Conservation (phyloP, 2,113 vertebrate species). For the Indri indri region DNA sequence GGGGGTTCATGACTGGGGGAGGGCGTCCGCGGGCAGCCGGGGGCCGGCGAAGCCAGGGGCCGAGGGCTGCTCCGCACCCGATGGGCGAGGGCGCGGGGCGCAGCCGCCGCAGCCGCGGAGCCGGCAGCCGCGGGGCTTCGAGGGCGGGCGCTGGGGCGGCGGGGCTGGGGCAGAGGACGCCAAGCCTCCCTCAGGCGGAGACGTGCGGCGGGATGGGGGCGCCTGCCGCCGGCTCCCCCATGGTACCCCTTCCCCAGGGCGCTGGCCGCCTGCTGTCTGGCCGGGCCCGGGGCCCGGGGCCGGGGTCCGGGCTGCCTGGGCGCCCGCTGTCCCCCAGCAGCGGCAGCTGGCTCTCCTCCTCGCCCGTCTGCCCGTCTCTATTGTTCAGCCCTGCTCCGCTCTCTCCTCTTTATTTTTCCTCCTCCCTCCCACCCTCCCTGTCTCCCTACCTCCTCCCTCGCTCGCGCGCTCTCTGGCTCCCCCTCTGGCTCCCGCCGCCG, state of each 20-base stretch:
- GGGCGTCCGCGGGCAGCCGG: slow-evolving; percentile 57
- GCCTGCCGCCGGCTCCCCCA: slow-evolving; percentile 69
- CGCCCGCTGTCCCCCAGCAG: slow-evolving; percentile 53
- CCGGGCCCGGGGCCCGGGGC: slow-evolving; percentile 35
- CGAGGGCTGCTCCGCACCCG: slow-evolving; percentile 77
- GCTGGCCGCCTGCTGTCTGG: slow-evolving; percentile 68
- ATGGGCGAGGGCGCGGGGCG: slow-evolving; percentile 71
- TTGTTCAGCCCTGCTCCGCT: slow-evolving; percentile 82
- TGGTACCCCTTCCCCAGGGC: slow-evolving; percentile 43
- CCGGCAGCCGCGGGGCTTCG: slow-evolving; percentile 43
- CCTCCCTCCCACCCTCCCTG: slow-evolving; percentile 68
- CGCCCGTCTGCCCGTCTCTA: slow-evolving; percentile 78
- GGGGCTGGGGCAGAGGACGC: slow-evolving; percentile 52
- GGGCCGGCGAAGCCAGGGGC: slow-evolving; percentile 69
- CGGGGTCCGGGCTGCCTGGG: slow-evolving; percentile 52
- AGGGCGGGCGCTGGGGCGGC: slow-evolving; percentile 68
- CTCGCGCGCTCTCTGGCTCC: slow-evolving; percentile 60
- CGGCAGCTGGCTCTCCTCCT: slow-evolving; percentile 62
- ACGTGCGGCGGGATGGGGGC: slow-evolving; percentile 61
- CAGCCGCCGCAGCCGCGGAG: slow-evolving; percentile 60
- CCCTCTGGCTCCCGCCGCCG: slow-evolving; percentile 8
- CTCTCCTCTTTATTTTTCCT: slow-evolving; percentile 75
- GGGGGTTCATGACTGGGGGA: slow-evolving; percentile 87
- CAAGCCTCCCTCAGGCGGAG: slow-evolving; percentile 63
- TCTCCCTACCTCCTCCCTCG: slow-evolving; percentile 59